These are phyloP conservation scores for Caenorhabditis becei DNA, from an alignment of 2,888 invertebrate species.

Conservation along the genomic window DNA sequence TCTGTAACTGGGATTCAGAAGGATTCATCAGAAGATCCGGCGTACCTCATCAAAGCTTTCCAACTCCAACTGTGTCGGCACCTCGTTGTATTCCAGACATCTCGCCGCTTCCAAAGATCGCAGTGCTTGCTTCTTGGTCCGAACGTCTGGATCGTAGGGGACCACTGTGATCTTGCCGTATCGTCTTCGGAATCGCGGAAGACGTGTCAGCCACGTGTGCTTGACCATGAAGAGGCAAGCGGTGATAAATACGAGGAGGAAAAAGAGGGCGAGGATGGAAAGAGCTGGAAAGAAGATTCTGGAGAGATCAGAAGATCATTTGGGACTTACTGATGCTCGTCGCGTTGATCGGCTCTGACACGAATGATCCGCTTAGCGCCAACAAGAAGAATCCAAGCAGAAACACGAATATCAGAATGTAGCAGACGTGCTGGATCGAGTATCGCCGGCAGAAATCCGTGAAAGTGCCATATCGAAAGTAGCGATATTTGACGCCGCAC, in stretches of 20 bases:
- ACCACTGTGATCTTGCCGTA: constrained; percentile 50
- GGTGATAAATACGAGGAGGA: constrained; percentile 23
- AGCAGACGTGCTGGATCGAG: constrained; percentile 39
- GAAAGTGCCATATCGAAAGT: constrained; percentile 43
- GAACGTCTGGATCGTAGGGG: constrained; percentile 44
- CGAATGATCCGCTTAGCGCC: constrained; percentile 32
- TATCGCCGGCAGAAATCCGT: constrained; percentile 41
- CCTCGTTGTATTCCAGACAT: constrained; percentile 11
- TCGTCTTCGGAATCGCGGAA: constrained; percentile 45
- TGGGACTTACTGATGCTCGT: constrained; percentile 1
- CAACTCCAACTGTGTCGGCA: constrained; percentile 8
- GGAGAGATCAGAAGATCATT: neutral
- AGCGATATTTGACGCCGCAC: constrained; percentile 50
- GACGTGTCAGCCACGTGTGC: constrained; percentile 25
- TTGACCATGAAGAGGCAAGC: constrained; percentile 34
- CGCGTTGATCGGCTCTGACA: constrained; percentile 4
- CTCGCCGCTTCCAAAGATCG: constrained; percentile 29
- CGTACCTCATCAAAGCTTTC: too few relatives aligned
- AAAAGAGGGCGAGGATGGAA: constrained; percentile 25
- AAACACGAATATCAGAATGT: constrained; percentile 17
- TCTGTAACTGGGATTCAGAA: constrained; percentile 6
- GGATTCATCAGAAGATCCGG: neutral
- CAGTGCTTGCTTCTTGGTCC: constrained; percentile 35
- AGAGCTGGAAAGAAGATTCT: constrained; percentile 26
- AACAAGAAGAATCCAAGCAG: constrained; percentile 29